Percentiles rank a stretch among this genome's conserved stretches.
Conservation (phyloP, 2,888 invertebrate genomes). For the Bombylius discolor region DNA sequence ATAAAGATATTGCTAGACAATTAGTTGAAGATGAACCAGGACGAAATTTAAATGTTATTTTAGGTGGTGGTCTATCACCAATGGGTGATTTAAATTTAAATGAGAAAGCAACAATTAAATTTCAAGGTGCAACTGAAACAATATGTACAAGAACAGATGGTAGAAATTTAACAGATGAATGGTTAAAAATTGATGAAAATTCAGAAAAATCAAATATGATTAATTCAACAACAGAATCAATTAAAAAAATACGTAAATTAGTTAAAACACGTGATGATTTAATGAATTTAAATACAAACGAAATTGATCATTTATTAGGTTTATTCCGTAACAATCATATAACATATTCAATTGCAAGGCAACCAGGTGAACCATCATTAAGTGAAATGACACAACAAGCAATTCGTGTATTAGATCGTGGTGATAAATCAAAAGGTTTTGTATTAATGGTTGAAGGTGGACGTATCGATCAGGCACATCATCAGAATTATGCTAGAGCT, state of each 20-base stretch:
- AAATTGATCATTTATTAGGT: slow-evolving; percentile 40
- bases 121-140: slow-evolving; percentile 25
- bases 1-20: slow-evolving; percentile 48
- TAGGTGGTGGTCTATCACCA: slow-evolving; percentile 47
- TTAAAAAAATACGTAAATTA: slow-evolving; percentile 15
- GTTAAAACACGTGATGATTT: slow-evolving; percentile 35
- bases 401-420: slow-evolving; percentile 37
- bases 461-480: slow-evolving; percentile 51
- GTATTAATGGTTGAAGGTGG: slow-evolving; percentile 48
- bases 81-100: slow-evolving; percentile 30
- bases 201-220: too few species aligned
- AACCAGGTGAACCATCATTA: slow-evolving; percentile 40
- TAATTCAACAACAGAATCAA: too few species aligned
- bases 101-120: slow-evolving; percentile 19
- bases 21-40: slow-evolving; percentile 49
- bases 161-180: slow-evolving; percentile 43
- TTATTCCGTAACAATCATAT: slow-evolving; percentile 45
- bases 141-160: slow-evolving; percentile 41
- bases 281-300: slow-evolving; percentile 30
- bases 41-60: slow-evolving; percentile 45
- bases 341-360: slow-evolving; percentile 41
- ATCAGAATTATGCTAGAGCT: slow-evolving; percentile 44
- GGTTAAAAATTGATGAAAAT: slow-evolving; percentile 28
- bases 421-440: slow-evolving; percentile 38
- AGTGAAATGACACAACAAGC: slow-evolving; percentile 47